Evolutionary conservation across 2,113 vertebrate species (phyloP).

Genomic region (Odobenus rosmarus): DNA sequence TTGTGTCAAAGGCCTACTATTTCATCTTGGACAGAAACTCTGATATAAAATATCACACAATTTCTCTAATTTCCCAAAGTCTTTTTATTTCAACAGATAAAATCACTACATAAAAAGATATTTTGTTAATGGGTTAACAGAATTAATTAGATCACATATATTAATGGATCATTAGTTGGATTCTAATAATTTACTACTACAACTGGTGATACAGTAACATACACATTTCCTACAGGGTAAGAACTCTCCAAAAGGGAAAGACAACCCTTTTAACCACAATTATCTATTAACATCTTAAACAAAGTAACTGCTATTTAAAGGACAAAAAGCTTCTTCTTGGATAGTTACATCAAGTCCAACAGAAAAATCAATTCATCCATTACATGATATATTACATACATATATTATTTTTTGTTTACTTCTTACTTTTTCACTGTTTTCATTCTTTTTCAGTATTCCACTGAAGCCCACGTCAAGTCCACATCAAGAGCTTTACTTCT

Average conservation of each 20-base stretch:
- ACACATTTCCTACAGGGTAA: not conserved
- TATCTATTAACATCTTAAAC: not conserved
- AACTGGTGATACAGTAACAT: not conserved
- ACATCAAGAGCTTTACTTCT: constrained; percentile 33
- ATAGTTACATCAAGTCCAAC: not conserved
- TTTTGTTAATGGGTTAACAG: constrained; percentile 33
- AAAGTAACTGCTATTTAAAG: constrained; percentile 1
- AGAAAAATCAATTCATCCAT: constrained; percentile 6
- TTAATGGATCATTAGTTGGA: not conserved
- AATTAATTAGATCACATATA: not conserved
- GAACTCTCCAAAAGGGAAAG: not conserved
- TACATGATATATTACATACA: constrained; percentile 5
- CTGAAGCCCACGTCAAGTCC: not conserved
- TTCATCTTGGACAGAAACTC: not conserved
- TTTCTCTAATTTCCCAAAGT: constrained; percentile 8
- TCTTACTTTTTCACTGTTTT: not conserved
- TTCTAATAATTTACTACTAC: not conserved
- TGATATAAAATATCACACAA: not conserved
- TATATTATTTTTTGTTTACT: not conserved
- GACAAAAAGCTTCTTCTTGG: constrained; percentile 4
- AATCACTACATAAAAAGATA: constrained; percentile 41
- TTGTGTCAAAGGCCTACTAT: not conserved
- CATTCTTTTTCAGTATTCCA: not conserved
- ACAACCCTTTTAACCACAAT: not conserved
- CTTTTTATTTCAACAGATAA: constrained; percentile 64